Conservation (phyloP, 2,797 vertebrate species). For the Picus viridis region DNA sequence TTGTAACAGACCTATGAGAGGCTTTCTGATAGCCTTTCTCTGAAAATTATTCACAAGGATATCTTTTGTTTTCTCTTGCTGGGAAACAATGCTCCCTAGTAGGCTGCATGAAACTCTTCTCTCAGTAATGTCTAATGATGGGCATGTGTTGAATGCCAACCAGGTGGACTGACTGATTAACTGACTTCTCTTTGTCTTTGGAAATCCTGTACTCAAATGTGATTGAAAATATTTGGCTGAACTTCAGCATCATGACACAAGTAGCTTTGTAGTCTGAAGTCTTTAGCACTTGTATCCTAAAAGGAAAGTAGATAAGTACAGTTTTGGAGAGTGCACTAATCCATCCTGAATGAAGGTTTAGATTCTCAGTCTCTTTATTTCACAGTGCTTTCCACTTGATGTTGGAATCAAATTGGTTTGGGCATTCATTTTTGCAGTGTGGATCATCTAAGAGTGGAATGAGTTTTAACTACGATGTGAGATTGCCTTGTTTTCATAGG, state of each 20-base stretch:
- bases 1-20: background rate
- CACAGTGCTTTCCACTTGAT: background rate
- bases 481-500: background rate
- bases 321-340: background rate
- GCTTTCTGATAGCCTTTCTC: background rate
- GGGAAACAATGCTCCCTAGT: background rate
- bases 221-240: background rate
- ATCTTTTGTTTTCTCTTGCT: background rate
- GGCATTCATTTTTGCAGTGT: background rate
- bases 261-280: background rate
- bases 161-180: background rate
- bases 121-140: background rate
- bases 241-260: background rate
- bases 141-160: background rate
- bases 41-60: background rate
- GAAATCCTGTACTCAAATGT: background rate
- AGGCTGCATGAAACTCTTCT: background rate
- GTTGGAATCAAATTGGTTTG: background rate
- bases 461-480: background rate
- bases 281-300: background rate
- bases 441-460: background rate
- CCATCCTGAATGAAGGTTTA: background rate
- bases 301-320: background rate
- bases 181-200: background rate
- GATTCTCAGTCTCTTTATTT: background rate